Conservation (phyloP, 2,113 vertebrate genomes). For the Bagarius yarrelli region DNA sequence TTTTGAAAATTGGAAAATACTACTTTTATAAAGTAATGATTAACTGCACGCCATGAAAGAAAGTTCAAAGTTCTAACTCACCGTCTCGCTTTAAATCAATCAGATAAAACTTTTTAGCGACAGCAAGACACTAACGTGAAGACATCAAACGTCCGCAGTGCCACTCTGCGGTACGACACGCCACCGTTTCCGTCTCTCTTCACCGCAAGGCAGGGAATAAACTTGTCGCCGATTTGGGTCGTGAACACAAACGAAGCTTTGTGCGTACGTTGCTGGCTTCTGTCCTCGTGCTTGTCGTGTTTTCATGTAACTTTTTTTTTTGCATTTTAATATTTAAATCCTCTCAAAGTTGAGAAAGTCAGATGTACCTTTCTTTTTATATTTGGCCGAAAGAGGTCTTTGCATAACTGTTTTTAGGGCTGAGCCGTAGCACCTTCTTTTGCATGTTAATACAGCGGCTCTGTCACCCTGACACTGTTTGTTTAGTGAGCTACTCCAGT, state of each 20-base stretch:
- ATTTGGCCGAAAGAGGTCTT: slow-evolving; percentile 49
- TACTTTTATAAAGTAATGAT: not conserved
- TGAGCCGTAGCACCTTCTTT: slow-evolving; percentile 40
- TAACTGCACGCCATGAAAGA: not conserved
- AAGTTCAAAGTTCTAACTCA: slow-evolving; percentile 26
- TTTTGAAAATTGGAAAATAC: not conserved
- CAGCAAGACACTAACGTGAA: slow-evolving; percentile 50
- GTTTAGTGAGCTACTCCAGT: slow-evolving; percentile 52
- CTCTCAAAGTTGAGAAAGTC: slow-evolving; percentile 48
- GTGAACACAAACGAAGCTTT: slow-evolving; percentile 49
- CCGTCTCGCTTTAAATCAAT: slow-evolving; percentile 44
- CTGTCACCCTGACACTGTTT: slow-evolving; percentile 58
- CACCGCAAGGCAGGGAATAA: slow-evolving; percentile 57
- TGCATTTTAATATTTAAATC: slow-evolving; percentile 34
- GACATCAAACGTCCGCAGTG: slow-evolving; percentile 50
- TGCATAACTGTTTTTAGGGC: slow-evolving; percentile 53
- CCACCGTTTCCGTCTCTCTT: slow-evolving; percentile 48
- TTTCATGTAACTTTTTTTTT: slow-evolving; percentile 15
- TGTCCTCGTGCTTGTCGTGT: slow-evolving; percentile 31
- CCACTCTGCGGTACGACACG: slow-evolving; percentile 44
- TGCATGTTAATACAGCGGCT: slow-evolving; percentile 46
- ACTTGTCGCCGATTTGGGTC: slow-evolving; percentile 56
- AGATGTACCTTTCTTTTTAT: slow-evolving; percentile 35
- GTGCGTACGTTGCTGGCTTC: slow-evolving; percentile 42
- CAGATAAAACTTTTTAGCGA: not conserved